A percentile compares a stretch with the other conserved stretches of the same genome.
phyloP scores from a whole-genome alignment of 2,888 invertebrate species.

The Gibbula magus region DNA sequence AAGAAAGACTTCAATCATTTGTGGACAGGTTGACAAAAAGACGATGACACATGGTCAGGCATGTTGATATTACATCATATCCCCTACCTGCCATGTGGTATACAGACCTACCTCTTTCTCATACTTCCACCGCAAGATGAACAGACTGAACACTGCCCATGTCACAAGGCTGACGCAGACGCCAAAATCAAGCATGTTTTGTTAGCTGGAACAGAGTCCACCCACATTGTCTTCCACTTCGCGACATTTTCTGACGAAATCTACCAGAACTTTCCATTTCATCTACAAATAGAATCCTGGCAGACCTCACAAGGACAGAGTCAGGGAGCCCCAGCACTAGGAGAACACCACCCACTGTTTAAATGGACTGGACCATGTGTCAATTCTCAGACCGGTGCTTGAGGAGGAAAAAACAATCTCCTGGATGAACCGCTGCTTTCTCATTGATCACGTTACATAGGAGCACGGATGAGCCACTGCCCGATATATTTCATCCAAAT shows the following conservation, averaged over 20 bases:
- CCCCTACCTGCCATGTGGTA: background rate
- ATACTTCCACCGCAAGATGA: background rate
- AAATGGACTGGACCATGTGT: too few relatives aligned
- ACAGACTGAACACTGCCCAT: background rate
- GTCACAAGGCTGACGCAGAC: background rate
- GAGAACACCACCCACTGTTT: too few relatives aligned
- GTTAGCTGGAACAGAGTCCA: background rate
- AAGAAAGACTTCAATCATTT: too few relatives aligned
- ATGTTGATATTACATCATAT: background rate
- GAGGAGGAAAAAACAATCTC: too few relatives aligned
- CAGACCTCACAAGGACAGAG: too few relatives aligned
- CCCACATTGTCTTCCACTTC: background rate
- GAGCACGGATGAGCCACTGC: background rate
- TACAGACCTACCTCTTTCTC: background rate
- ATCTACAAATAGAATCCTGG: background rate
- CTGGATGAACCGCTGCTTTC: too few relatives aligned
- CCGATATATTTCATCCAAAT: background rate
- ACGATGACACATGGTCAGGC: too few relatives aligned
- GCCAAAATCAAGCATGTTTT: background rate
- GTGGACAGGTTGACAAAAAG: too few relatives aligned
- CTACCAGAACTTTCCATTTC: constrained; percentile 1
- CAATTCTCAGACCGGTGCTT: too few relatives aligned
- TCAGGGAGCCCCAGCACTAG: too few relatives aligned
- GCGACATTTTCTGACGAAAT: background rate
- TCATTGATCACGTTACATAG: too few relatives aligned